phyloP scores from a whole-genome alignment of 2,113 vertebrate species.

The Saguinus midas region DNA sequence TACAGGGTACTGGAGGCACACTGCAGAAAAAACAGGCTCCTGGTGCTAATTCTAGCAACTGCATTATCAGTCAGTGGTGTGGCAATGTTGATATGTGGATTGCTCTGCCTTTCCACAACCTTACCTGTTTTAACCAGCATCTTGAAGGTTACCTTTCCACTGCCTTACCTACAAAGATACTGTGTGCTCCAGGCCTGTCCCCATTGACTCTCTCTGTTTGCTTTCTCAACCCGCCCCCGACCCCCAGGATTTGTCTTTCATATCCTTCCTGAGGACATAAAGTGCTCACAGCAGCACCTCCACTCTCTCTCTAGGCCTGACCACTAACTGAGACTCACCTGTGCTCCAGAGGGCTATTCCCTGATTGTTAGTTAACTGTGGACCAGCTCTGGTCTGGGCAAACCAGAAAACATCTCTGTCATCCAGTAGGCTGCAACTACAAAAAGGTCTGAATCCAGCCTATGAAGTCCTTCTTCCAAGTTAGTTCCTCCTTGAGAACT shows the following conservation, averaged over 20 bases:
- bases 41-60: background rate
- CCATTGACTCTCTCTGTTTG: background rate
- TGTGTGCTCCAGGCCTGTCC: background rate
- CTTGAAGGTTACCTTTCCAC: background rate
- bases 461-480: background rate
- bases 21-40: background rate
- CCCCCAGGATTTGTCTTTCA: background rate
- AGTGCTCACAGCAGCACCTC: background rate
- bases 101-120: background rate
- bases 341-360: background rate
- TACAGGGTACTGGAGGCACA: background rate
- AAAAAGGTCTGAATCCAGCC: background rate
- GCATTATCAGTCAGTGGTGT: background rate
- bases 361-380: background rate
- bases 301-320: background rate
- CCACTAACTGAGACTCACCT: background rate
- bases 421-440: background rate
- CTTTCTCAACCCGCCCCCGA: background rate
- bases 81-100: background rate
- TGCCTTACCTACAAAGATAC: background rate
- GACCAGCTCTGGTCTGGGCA: background rate
- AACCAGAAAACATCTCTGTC: background rate
- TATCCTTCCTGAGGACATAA: background rate
- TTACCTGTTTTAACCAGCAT: background rate
- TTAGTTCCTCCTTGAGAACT: background rate